Evolutionary conservation across 2,113 vertebrate genomes (phyloP).

Genomic region (Helogale parvula): DNA sequence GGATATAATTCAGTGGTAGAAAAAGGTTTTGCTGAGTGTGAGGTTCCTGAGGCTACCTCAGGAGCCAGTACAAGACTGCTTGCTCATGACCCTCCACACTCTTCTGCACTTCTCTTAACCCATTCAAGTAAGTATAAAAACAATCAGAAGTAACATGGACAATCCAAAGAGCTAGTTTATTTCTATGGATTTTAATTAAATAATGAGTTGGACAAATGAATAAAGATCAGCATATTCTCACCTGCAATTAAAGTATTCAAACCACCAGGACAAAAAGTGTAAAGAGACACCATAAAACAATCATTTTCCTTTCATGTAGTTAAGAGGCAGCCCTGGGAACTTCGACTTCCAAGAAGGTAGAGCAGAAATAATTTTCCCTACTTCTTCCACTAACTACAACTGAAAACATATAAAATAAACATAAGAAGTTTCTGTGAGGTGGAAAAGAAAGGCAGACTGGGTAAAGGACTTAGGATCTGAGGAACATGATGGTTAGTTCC

Average conservation of each 20-base stretch:
- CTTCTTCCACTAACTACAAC: not conserved
- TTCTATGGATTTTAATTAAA: not conserved
- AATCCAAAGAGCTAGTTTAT: not conserved
- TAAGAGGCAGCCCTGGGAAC: not conserved
- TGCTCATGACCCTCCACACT: not conserved
- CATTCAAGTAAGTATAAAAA: not conserved
- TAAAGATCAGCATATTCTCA: not conserved
- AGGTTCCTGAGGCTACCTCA: not conserved
- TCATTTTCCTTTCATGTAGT: not conserved
- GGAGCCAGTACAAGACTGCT: not conserved
- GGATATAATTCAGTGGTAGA: not conserved
- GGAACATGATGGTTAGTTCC: not conserved
- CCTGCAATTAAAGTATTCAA: slow-evolving; percentile 5
- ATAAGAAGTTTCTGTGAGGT: not conserved
- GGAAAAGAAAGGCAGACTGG: not conserved
- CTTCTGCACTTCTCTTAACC: not conserved
- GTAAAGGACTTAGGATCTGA: not conserved
- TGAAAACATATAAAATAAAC: not conserved
- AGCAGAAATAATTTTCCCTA: not conserved
- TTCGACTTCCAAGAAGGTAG: not conserved
- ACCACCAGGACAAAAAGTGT: not conserved
- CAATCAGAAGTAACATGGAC: not conserved
- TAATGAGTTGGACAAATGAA: not conserved
- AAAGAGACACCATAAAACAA: not conserved
- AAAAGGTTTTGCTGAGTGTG: not conserved